Conservation (phyloP, 2,797 vertebrate genomes). For the Salarias fasciatus region DNA sequence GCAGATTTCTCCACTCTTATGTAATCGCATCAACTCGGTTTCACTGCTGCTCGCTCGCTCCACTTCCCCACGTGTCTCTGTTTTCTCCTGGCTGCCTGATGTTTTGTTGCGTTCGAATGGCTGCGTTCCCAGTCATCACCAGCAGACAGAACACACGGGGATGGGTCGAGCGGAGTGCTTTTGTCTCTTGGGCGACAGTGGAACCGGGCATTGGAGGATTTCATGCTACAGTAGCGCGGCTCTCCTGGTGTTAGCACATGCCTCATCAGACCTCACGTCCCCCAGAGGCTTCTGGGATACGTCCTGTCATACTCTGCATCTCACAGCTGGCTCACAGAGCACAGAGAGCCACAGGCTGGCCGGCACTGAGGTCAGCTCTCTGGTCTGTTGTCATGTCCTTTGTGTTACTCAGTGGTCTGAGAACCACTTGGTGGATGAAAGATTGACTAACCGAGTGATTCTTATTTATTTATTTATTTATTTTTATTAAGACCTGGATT, state of each 20-base stretch:
- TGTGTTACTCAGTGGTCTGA: background rate
- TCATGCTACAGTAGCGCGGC: conserved; percentile 19
- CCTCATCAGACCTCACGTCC: conserved; percentile 13
- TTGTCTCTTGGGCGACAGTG: conserved; percentile 11
- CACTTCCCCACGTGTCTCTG: conserved; percentile 19
- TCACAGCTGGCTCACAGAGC: conserved; percentile 9
- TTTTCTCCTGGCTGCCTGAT: conserved; percentile 3
- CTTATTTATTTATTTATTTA: no score
- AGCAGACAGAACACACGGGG: conserved; percentile 14
- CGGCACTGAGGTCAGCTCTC: conserved; percentile 2
- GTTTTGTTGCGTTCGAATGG: background rate
- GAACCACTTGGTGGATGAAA: background rate
- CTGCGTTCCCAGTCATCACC: conserved; percentile 4
- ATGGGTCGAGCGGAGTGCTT: conserved; percentile 6
- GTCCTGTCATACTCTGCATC: conserved; percentile 27
- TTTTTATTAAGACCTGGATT: background rate
- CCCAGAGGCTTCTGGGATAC: conserved; percentile 42
- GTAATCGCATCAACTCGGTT: conserved; percentile 22
- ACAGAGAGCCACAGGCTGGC: background rate
- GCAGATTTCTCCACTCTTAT: conserved; percentile 19
- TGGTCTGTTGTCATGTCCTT: conserved; percentile 11
- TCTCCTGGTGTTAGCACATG: conserved; percentile 21
- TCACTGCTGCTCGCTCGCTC: conserved; percentile 24
- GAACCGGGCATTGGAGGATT: conserved; percentile 23
- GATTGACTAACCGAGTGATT: background rate